Evolutionary conservation across 2,888 invertebrate species (phyloP), one percentile per base, ranked within the genome.

Genomic region (Drosophila nr. perissopoda): DNA sequence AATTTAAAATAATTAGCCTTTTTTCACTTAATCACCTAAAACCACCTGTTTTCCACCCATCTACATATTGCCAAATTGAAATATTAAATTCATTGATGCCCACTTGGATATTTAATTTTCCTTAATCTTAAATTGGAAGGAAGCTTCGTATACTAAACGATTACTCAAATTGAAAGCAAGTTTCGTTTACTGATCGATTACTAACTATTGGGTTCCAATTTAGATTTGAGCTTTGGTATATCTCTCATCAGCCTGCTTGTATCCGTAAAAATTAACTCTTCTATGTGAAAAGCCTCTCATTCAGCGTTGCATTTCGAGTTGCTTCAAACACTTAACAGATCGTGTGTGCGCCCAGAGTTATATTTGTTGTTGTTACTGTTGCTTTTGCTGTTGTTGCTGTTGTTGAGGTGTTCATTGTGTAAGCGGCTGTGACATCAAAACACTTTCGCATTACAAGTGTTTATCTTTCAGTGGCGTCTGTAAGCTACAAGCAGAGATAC

Each of bases 381-480:
- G 57, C 33, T n/a, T 36, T 73, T 66, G 69, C 16, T 72, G 56
- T 74, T 69, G 66, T 25, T 48, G 48, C 16, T 48, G 48, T 49
- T 61, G 52, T 58, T 70, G 58, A 25, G 13, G 57, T 31, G 40
- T 49, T 49, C 60, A 81, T 84, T 84, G 83, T 83, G 81, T 87
- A 89, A 86, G 84, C 74, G 72, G 72, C 73, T 63, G 75, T 61
- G 52, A 75, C 77, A 80, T 74, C 77, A 70, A 75, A 65, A 69
- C 80, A 85, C 85, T 85, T 85, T 85, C 85, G 87, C 85, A 87
- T 89, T 89, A 89, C 89, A 84, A 82, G 87, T 85, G 85, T 89
- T 85, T 85, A 84, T 74, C 80, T 89, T 78, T 60, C 65, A 66
- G 60, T 79, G 76, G 69, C 34, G 48, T 45, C 21, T 27, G 40